These are phyloP conservation scores for Daphoenositta chrysoptera DNA, from an alignment of 2,113 vertebrate genomes.

Conservation along the genomic window DNA sequence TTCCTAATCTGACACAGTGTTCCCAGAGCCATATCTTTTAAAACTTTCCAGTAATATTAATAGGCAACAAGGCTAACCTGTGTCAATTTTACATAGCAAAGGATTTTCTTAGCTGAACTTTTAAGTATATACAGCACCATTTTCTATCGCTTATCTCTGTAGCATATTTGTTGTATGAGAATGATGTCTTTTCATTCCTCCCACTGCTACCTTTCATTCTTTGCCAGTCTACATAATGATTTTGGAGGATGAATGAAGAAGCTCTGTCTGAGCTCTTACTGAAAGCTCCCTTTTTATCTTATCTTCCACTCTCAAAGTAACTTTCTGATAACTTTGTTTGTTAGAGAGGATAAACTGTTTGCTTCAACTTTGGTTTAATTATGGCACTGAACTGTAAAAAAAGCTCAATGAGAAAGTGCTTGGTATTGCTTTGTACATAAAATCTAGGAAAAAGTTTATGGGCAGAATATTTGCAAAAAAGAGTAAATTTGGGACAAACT, in stretches of 20 bases:
- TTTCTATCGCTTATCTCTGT: not conserved
- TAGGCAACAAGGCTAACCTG: not conserved
- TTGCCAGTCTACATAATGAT: conserved; percentile 2
- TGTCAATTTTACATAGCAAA: not conserved
- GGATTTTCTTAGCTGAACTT: not conserved
- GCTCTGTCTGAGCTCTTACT: not conserved
- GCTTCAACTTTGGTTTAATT: not conserved
- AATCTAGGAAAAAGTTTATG: not conserved
- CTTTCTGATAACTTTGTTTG: conserved; percentile 12
- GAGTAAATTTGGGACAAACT: not conserved
- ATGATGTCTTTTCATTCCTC: conserved; percentile 36
- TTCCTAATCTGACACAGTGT: not conserved
- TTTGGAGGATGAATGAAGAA: conserved; percentile 9
- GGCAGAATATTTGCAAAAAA: not conserved
- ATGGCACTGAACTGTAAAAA: not conserved
- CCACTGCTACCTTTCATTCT: conserved; percentile 36
- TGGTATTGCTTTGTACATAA: not conserved
- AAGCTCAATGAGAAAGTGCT: not conserved
- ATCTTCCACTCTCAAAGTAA: not conserved
- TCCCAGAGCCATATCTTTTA: not conserved
- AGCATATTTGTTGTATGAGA: conserved; percentile 41
- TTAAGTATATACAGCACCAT: not conserved
- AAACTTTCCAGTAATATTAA: not conserved
- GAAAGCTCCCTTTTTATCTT: not conserved
- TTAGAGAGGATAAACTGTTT: not conserved